These are phyloP conservation scores for Agonopterix alstromeriana DNA, from an alignment of 2,888 invertebrate genomes.

Conservation along the genomic window DNA sequence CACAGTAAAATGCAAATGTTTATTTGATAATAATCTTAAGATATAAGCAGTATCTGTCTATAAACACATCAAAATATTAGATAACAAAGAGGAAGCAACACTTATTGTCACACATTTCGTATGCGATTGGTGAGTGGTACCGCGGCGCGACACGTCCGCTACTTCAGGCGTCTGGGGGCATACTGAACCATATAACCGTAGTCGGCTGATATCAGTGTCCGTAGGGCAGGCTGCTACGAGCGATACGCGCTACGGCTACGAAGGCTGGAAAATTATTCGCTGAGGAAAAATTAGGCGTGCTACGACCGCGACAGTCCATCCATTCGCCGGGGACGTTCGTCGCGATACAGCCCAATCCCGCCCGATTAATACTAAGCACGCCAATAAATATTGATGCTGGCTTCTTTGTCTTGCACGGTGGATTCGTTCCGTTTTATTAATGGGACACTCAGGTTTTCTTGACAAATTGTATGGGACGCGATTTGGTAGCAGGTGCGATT, in stretches of 20 bases:
- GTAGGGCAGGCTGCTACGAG: slow-evolving; percentile 51
- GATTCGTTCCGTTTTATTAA: slow-evolving; percentile 68
- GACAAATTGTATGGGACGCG: slow-evolving; percentile 41
- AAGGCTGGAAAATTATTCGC: slow-evolving; percentile 44
- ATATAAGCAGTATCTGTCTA: slow-evolving; percentile 22
- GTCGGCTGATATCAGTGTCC: slow-evolving; percentile 31
- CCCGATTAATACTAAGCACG: slow-evolving; percentile 74
- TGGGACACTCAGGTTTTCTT: slow-evolving; percentile 61
- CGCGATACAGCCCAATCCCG: slow-evolving; percentile 59
- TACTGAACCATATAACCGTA: slow-evolving; percentile 35
- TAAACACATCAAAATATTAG: slow-evolving; percentile 49
- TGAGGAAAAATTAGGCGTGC: slow-evolving; percentile 59
- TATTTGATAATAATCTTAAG: slow-evolving; percentile 7
- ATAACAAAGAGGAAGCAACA: slow-evolving; percentile 70
- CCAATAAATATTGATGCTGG: slow-evolving; percentile 73
- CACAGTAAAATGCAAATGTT: slow-evolving; percentile 14
- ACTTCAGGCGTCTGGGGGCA: slow-evolving; percentile 46
- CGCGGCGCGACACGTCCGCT: slow-evolving; percentile 49
- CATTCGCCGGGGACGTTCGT: slow-evolving; percentile 39
- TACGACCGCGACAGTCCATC: slow-evolving; percentile 64
- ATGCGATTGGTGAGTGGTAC: slow-evolving; percentile 41
- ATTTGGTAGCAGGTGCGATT: slow-evolving; percentile 10
- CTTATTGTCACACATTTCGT: slow-evolving; percentile 75
- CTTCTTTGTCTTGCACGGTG: slow-evolving; percentile 69
- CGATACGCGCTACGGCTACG: slow-evolving; percentile 43